Evolutionary conservation across 2,888 invertebrate genomes (phyloP), one percentile per base, ranked within the genome.

Genomic region (Dermolepida albohirtum): DNA sequence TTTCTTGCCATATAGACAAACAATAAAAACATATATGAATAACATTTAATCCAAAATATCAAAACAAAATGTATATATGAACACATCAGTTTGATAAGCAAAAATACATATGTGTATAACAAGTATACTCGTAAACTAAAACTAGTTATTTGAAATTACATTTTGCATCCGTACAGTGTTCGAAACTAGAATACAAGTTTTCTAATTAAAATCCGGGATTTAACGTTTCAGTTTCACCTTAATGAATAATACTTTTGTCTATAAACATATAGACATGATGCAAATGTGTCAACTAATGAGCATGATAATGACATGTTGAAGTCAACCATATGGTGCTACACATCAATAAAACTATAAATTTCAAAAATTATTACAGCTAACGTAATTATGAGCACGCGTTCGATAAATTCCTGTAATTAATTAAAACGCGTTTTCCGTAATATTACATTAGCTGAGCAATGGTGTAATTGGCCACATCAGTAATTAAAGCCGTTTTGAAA

Each of bases 381-480:
- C 34, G 64, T 27, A 54, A 55, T 55, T 55, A 47, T 39, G 65
- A 12, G 40, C 39, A 55, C 44, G 47, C 65, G 52, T 63, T 50
- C 68, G 51, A 50, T 65, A 65, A 68, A 68, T 68, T 68, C 50
- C 2, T 27, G 50, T 55, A 68, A 72, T 69, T 73, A 73, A 73
- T 73, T 71, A 71, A 73, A 73, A 68, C 50, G 70, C 63, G 62
- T 67, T 41, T 54, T 49, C 65, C 55, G 39, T 57, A 52, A 67
- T 57, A 65, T 69, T 70, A 67, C 67, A 67, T 71, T 71, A 70
- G 69, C 39, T 63, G 55, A 66, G 65, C 68, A 52, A 44, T 22
- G 39, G 17, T 66, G 66, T 64, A 64, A 67, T 68, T 68, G 70
- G 67, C 70, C 69, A 69, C 70, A 70, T 70, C 71, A 70, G 68